phyloP scores from a whole-genome alignment of 2,113 vertebrate genomes.

The cattle (Bos taurus) region DNA sequence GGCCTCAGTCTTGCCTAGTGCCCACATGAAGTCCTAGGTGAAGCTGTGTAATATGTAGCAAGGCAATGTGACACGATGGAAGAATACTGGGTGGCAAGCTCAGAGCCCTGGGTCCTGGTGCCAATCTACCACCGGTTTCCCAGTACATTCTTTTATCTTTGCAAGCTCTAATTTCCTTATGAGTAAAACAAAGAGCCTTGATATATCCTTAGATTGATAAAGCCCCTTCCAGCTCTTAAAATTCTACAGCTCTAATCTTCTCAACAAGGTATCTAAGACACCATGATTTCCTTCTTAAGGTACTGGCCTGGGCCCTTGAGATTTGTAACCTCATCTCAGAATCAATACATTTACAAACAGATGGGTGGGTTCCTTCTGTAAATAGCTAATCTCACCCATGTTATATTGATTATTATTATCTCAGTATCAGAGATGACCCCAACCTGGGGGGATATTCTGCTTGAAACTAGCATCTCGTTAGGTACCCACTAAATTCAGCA shows the following conservation, averaged over 20 bases:
- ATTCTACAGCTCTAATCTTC: not conserved
- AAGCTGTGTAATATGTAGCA: not conserved
- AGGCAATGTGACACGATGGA: not conserved
- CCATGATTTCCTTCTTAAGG: not conserved
- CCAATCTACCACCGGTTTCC: not conserved
- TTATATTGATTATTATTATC: not conserved
- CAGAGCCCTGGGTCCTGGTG: not conserved
- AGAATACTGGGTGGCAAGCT: not conserved
- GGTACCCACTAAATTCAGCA: not conserved
- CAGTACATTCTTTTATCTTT: not conserved
- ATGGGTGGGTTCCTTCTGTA: not conserved
- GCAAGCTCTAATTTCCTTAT: not conserved
- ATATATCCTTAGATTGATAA: not conserved
- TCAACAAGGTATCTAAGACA: not conserved
- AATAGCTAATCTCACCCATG: not conserved
- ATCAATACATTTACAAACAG: not conserved
- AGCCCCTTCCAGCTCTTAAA: not conserved
- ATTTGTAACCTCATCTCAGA: not conserved
- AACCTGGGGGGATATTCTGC: not conserved
- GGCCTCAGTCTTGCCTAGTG: not conserved
- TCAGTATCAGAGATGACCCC: not conserved
- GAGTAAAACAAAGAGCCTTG: conserved; percentile 19
- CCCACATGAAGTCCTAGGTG: not conserved
- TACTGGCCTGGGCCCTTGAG: not conserved
- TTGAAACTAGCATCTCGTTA: not conserved